phyloP scores from a whole-genome alignment of 2,113 vertebrate species.

The Synodontis membranacea region DNA sequence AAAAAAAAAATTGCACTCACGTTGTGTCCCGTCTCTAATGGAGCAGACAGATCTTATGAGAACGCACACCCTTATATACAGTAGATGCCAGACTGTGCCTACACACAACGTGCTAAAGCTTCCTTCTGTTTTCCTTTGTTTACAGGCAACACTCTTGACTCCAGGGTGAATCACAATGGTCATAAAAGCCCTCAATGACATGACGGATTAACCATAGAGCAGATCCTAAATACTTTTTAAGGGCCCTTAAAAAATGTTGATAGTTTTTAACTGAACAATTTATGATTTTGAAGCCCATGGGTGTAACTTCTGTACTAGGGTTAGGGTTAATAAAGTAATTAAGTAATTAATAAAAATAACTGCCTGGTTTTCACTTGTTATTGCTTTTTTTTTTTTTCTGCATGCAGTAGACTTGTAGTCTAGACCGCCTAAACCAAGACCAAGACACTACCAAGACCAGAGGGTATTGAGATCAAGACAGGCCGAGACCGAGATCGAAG shows the following conservation, averaged over 20 bases:
- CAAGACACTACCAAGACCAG: no score
- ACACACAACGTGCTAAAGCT: neutral
- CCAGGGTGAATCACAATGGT: neutral
- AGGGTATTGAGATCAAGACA: no score
- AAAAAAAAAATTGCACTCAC: neutral
- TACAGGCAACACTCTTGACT: neutral
- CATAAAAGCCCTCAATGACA: neutral
- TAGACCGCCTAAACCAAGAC: no score
- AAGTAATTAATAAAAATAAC: no score
- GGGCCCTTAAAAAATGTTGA: neutral
- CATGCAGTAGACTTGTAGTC: no score
- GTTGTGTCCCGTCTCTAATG: neutral
- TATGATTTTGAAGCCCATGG: neutral
- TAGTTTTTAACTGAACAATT: neutral
- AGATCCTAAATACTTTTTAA: neutral
- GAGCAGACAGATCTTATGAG: neutral
- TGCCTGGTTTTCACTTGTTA: no score
- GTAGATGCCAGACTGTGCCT: neutral
- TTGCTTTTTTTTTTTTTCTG: no score
- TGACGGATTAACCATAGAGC: neutral
- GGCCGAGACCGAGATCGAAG: no score
- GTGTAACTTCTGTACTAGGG: no score
- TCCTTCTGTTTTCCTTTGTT: conserved; percentile 5
- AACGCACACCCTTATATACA: neutral
- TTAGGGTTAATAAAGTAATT: no score